Base-by-base conservation (phyloP, 1,140 invertebrate species). In the Apolygus lucorum region DNA sequence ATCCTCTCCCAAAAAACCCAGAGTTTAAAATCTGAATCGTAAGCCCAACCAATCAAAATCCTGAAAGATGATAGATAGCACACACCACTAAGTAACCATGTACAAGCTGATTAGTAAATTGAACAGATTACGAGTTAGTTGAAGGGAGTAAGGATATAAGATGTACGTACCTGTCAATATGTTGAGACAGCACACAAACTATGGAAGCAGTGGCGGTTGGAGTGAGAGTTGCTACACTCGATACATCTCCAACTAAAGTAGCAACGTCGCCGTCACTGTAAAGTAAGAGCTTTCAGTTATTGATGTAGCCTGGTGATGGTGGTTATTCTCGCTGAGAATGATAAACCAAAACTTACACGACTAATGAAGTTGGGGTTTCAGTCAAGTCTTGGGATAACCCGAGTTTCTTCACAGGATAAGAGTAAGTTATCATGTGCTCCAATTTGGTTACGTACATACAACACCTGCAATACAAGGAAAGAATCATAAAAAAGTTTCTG, bases 191-290 rank as follows among this genome's bases (percentile, higher is more conserved):
- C 0, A 90, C 88, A 78, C 92, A 95, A 49, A 94, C 85, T 1
- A 94, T 90, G 76, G 92, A 89, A 0, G 91, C 90, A 0, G 92
- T 89, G 73, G 93, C 88, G 14, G 90, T 84, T 24, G 90, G 86
- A 11, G 87, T 87, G 2, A 95, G 83, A 0, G 28, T 28, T 2
- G 67, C 26, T 4, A 67, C 66, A 26, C 70, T 67, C 17, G 70
- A 54, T 17, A 71, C 42, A 24, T 71, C 70, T 13, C 70, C 70
- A 52, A 71, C 25, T 26, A 71, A 17, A 0, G 59, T 24, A 1
- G 26, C 24, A 1, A 71, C 52, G 63, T 71, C 70, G 22, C 66
- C 52, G 22, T 71, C 70, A 17, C 70, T 71, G 59, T 22, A 52
- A 63, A 93, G 34, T n/a, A n/a, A n/a, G n/a, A n/a, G n/a, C n/a